Conservation (phyloP, 2,113 vertebrate genomes). For the Rhea pennata region DNA sequence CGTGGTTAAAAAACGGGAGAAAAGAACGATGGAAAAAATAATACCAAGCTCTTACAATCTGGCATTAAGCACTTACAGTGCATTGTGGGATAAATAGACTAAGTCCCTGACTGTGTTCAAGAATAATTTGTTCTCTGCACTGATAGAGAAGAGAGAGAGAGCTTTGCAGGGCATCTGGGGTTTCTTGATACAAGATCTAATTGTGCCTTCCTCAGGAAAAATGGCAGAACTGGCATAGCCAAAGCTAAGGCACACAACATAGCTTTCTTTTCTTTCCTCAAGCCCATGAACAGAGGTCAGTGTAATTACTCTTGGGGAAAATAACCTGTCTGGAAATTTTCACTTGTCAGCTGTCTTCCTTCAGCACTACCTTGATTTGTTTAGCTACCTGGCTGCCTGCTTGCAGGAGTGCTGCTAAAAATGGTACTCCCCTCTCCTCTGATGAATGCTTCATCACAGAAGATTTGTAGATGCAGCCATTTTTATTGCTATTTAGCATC, state of each 20-base stretch:
- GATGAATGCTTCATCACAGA: background rate
- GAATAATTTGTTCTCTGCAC: background rate
- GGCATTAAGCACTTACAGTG: background rate
- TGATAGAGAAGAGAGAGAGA: background rate
- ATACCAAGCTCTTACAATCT: background rate
- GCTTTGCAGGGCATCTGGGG: background rate
- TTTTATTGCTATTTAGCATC: background rate
- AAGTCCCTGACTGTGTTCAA: background rate
- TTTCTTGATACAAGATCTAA: background rate
- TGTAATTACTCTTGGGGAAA: background rate
- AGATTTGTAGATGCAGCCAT: background rate
- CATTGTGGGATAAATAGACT: fast-evolving
- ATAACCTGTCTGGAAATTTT: background rate
- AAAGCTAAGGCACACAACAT: background rate
- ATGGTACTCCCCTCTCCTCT: background rate
- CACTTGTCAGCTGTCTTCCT: background rate
- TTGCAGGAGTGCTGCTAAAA: background rate
- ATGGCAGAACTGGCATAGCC: fast-evolving
- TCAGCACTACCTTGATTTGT: background rate
- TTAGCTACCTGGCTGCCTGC: background rate
- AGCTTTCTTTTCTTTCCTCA: background rate
- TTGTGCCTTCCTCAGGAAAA: background rate
- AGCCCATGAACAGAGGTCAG: background rate
- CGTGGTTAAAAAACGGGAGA: background rate
- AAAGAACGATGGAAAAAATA: background rate